Conservation (phyloP, 1,140 invertebrate genomes). For the Zaprionus inermis region DNA sequence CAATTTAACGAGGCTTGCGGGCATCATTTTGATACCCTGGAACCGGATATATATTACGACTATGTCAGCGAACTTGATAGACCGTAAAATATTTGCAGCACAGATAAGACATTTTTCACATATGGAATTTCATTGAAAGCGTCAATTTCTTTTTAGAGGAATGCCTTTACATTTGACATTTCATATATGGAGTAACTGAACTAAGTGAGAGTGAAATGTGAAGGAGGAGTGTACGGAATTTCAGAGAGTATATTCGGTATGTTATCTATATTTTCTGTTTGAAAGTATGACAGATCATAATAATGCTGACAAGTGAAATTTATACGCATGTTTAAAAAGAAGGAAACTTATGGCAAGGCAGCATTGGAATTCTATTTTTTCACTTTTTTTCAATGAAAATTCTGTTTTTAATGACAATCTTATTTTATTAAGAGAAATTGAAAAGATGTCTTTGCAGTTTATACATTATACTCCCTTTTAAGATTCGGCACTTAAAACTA, state of each 20-base stretch:
- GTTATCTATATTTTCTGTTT: background rate
- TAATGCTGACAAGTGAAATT: background rate
- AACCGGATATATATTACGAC: background rate
- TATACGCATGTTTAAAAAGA: too few species aligned
- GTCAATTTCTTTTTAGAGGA: too few species aligned
- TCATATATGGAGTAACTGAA: background rate
- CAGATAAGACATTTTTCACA: background rate
- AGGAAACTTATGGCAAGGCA: too few species aligned
- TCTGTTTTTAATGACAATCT: too few species aligned
- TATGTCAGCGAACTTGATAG: background rate
- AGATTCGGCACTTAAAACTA: too few species aligned
- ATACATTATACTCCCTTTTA: too few species aligned
- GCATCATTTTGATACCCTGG: constrained; percentile 41
- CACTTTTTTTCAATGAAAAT: too few species aligned
- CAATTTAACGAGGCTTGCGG: constrained; percentile 70
- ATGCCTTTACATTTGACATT: too few species aligned
- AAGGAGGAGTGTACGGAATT: background rate
- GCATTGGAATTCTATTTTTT: too few species aligned
- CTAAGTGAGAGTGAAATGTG: background rate
- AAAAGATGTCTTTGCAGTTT: too few species aligned
- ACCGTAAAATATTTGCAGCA: background rate
- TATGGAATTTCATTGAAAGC: background rate
- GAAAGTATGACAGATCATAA: background rate
- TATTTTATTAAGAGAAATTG: too few species aligned
- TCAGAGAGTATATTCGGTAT: background rate